Base-by-base conservation (phyloP, 2,797 vertebrate species). In the Cossypha heuglini region DNA sequence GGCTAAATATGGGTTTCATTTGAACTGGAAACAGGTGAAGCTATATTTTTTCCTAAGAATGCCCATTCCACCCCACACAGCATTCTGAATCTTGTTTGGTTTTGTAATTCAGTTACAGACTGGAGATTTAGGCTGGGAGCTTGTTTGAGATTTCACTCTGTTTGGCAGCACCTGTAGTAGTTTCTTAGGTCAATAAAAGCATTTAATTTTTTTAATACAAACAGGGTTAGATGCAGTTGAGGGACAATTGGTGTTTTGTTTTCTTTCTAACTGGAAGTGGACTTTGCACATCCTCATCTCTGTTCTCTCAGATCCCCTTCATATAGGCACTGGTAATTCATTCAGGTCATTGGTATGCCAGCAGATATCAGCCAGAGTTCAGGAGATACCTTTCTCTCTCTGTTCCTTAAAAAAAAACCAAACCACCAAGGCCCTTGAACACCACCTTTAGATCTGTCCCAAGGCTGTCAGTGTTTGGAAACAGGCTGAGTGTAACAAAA, bases 1-100 rank as follows among this genome's bases (percentile, higher is more conserved):
- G 58, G 31, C 73, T 89, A 48, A 89, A 71, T 46, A 45, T 4
- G 42, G 57, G 52, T 80, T 93, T 93, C 59, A 31, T 75, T 88
- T 93, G 74, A 86, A 76, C 63, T 93, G 68, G 62, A 91, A 95
- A 81, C 87, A 83, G 92, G 71, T 94, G 76, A 92, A 80, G 35
- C 35, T 84, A 0, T 73, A 5, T 46, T 68, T 66, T 67, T 67
- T 67, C 16, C 22, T 76, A 68, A 76, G 46, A 93, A 51, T 89
- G 17, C 29, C n/a, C 28, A n/a, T 81, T 91, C 35, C 17, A 42
- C 25, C 42, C 25, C 35, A n/a, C 54, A 38, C 31, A 51, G 21
- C 55, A 21, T 92, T 77, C 61, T 92, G 35, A 91, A 38, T 55
- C 52, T 78, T 68, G 18, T 46, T 90, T 71, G n/a, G 3, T 73